Conservation (phyloP, 2,888 invertebrate genomes). For the Cantharis nigra region DNA sequence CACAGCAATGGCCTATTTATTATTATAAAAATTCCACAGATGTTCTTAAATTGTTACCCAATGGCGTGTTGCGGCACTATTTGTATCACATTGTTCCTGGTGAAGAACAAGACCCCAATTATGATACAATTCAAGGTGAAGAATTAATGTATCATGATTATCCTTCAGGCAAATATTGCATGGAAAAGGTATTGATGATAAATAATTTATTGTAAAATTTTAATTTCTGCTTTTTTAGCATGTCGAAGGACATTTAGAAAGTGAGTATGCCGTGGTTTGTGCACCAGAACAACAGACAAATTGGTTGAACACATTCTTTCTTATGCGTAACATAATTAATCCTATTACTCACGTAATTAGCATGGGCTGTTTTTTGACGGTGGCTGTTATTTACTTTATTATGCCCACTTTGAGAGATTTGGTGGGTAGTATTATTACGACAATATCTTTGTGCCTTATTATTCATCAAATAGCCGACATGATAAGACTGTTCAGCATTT, state of each 20-base stretch:
- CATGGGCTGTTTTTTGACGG: slow-evolving; percentile 69
- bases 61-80: slow-evolving; percentile 76
- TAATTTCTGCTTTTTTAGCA: slow-evolving; percentile 51
- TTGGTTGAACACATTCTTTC: slow-evolving; percentile 74
- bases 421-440: slow-evolving; percentile 83
- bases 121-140: slow-evolving; percentile 53
- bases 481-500: slow-evolving; percentile 79
- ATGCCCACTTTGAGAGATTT: slow-evolving; percentile 81
- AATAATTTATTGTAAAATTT: neutral
- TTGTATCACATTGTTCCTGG: slow-evolving; percentile 62
- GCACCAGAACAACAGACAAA: slow-evolving; percentile 70
- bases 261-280: slow-evolving; percentile 75
- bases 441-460: slow-evolving; percentile 77
- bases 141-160: slow-evolving; percentile 71
- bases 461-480: slow-evolving; percentile 77
- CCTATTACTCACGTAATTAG: slow-evolving; percentile 77
- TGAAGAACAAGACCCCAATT: slow-evolving; percentile 50
- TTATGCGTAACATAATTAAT: slow-evolving; percentile 76
- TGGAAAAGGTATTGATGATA: slow-evolving; percentile 70
- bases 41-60: slow-evolving; percentile 66
- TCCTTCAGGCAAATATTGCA: slow-evolving; percentile 75
- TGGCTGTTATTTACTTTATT: slow-evolving; percentile 81
- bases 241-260: slow-evolving; percentile 60
- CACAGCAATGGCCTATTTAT: slow-evolving; percentile 71
- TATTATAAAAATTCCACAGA: slow-evolving; percentile 66